Percentiles rank a stretch among this genome's conserved stretches.
phyloP scores from a whole-genome alignment of 2,888 invertebrate species.

The Eupithecia abbreviata region DNA sequence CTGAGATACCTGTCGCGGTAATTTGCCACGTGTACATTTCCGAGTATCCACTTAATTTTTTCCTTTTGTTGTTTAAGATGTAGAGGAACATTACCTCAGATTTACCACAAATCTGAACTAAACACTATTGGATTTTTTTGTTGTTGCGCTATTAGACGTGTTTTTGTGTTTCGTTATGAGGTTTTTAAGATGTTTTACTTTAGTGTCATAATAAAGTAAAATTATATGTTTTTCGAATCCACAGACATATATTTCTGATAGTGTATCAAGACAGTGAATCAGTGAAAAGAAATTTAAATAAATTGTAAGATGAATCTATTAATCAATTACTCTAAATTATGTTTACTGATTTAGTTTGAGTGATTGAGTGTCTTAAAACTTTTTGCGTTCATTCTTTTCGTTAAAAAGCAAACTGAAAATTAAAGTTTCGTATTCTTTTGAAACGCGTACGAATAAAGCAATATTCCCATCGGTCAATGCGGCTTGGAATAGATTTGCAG shows the following conservation, averaged over 20 bases:
- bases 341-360: too few species aligned
- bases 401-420: neutral
- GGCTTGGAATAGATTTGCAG: neutral
- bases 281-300: neutral
- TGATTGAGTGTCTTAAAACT: too few species aligned
- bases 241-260: neutral
- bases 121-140: conserved; percentile 48
- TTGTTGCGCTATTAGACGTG: conserved; percentile 16
- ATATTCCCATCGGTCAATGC: neutral
- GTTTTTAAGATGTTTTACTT: neutral
- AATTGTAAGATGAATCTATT: too few species aligned
- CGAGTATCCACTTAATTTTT: conserved; percentile 59
- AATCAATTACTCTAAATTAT: too few species aligned
- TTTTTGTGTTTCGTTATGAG: neutral
- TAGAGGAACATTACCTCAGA: conserved; percentile 56
- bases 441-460: neutral
- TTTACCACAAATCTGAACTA: conserved; percentile 59
- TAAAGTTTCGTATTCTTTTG: neutral
- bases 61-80: conserved; percentile 65
- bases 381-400: neutral
- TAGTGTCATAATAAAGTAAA: neutral
- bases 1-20: conserved; percentile 77
- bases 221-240: neutral
- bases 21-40: conserved; percentile 68
- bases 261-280: too few species aligned